Percentiles rank a stretch among this genome's conserved stretches.
phyloP scores from a whole-genome alignment of 1,140 invertebrate species.

The Tetramorium simillimum region DNA sequence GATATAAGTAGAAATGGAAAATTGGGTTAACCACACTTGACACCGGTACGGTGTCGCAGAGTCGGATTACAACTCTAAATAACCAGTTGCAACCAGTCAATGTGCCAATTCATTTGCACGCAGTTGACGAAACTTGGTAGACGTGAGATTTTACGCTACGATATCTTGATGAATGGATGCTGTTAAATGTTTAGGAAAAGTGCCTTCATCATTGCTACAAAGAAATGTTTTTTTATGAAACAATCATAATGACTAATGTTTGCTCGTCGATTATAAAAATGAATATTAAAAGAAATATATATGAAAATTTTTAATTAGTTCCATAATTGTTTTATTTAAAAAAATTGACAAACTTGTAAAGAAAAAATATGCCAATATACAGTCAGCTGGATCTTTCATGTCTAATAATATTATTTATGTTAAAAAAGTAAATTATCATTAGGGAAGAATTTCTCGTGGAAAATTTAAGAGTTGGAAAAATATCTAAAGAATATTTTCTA shows the following conservation, averaged over 20 bases:
- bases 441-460: background rate
- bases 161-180: background rate
- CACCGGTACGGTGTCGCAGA: background rate
- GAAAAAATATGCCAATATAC: no score
- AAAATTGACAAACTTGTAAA: no score
- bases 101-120: conserved; percentile 15
- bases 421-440: background rate
- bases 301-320: background rate
- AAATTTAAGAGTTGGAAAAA: background rate
- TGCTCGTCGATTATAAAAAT: background rate
- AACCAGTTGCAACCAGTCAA: conserved; percentile 3
- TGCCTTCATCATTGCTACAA: background rate
- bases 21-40: conserved; percentile 36
- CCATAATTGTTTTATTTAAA: background rate
- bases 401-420: no score
- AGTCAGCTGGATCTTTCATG: no score
- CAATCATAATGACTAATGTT: background rate
- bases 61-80: conserved; percentile 17
- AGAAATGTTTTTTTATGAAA: background rate
- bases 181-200: conserved; percentile 9
- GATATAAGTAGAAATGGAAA: conserved; percentile 52
- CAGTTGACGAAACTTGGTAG: background rate
- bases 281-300: no score
- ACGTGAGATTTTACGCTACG: background rate
- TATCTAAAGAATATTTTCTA: background rate